phyloP scores from a whole-genome alignment of 1,140 invertebrate genomes.

The Pemphigus obesinymphae region DNA sequence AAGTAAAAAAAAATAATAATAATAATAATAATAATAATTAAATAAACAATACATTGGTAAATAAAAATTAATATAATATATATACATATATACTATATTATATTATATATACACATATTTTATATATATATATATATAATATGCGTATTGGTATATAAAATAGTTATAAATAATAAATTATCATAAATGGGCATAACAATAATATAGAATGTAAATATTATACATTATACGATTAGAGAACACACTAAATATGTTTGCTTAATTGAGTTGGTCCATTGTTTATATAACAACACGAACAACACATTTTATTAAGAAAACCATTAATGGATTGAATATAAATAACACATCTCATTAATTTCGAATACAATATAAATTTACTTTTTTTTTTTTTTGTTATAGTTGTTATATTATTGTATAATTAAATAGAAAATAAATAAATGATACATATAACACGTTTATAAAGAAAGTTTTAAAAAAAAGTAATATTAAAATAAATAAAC shows the following conservation, averaged over 20 bases:
- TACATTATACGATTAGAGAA: conserved; percentile 1
- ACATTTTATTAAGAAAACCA: not conserved
- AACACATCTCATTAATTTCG: not conserved
- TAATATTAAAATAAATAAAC: not conserved
- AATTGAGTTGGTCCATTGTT: not conserved
- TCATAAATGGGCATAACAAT: not conserved
- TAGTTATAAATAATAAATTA: not conserved
- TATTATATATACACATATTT: too few species aligned
- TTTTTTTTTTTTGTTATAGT: not conserved
- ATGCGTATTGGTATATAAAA: too few species aligned
- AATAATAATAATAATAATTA: conserved; percentile 21
- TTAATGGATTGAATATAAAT: not conserved
- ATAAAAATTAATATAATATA: not conserved
- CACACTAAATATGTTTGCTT: not conserved
- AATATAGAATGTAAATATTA: not conserved
- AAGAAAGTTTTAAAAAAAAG: not conserved
- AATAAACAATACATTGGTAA: not conserved
- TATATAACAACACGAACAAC: not conserved
- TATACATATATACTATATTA: not conserved
- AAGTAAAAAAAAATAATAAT: not conserved
- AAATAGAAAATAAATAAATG: not conserved
- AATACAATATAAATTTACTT: not conserved
- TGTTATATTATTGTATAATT: not conserved
- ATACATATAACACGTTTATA: not conserved
- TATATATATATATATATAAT: not conserved